A percentile compares a stretch with the other conserved stretches of the same genome.
These are phyloP conservation scores for Liasis olivaceus DNA, from an alignment of 2,797 vertebrate genomes.

Conservation along the genomic window DNA sequence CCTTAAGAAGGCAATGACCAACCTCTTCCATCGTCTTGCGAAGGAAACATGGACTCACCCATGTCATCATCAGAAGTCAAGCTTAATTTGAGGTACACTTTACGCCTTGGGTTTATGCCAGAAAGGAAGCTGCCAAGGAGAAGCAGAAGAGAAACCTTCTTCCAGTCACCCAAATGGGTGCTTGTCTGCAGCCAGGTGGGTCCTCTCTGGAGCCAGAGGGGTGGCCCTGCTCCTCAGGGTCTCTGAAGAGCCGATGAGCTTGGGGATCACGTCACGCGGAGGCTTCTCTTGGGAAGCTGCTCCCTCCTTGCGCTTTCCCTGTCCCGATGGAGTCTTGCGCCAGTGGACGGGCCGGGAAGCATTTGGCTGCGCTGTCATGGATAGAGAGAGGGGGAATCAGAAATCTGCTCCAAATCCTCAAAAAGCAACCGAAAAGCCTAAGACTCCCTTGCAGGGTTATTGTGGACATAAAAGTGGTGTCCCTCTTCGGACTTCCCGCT, in stretches of 20 bases:
- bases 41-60: too few relatives aligned
- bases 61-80: too few relatives aligned
- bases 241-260: too few relatives aligned
- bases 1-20: too few relatives aligned
- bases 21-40: too few relatives aligned
- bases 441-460: background rate
- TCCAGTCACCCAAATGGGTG: too few relatives aligned
- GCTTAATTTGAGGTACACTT: too few relatives aligned
- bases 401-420: background rate
- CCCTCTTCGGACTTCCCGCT: background rate
- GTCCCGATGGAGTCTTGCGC: background rate
- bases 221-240: background rate
- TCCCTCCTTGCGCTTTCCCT: background rate
- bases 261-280: too few relatives aligned
- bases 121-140: too few relatives aligned
- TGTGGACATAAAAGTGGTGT: background rate
- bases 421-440: background rate
- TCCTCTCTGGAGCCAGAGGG: background rate
- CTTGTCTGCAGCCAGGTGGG: too few relatives aligned
- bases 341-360: background rate
- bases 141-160: too few relatives aligned
- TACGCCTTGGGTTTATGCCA: too few relatives aligned
- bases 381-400: background rate
- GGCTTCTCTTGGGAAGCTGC: background rate
- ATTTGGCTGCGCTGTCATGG: background rate